A percentile compares a stretch with the other conserved stretches of the same genome.
Conservation (phyloP, 2,113 vertebrate species). For the Nycticorax nycticorax region DNA sequence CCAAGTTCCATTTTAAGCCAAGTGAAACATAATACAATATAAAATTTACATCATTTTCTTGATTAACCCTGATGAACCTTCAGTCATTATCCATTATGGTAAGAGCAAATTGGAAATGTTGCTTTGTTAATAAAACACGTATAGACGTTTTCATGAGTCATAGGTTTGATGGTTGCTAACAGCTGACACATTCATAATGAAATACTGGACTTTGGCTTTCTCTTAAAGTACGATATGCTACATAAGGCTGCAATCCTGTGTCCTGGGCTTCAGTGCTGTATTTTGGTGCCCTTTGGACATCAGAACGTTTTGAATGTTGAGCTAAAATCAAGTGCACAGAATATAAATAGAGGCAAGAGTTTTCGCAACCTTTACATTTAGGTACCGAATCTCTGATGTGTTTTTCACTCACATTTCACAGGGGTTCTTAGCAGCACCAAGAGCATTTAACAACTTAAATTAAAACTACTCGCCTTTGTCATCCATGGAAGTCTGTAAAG, state of each 20-base stretch:
- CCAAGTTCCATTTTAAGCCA: conserved; percentile 60
- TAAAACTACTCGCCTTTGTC: background rate
- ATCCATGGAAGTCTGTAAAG: background rate
- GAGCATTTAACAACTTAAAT: background rate
- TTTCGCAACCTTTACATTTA: background rate
- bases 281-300: background rate
- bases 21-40: conserved; percentile 48
- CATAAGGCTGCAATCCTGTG: background rate
- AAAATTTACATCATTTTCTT: conserved; percentile 70
- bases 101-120: conserved; percentile 65
- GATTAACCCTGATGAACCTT: conserved; percentile 71
- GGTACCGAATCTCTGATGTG: background rate
- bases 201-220: conserved; percentile 43
- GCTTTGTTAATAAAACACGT: conserved; percentile 69
- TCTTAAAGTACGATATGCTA: background rate
- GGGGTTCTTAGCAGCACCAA: background rate
- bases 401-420: background rate
- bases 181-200: conserved; percentile 65
- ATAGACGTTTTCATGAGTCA: conserved; percentile 63
- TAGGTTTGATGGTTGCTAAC: conserved; percentile 64
- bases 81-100: conserved; percentile 65
- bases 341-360: background rate
- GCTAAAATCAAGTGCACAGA: background rate
- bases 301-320: background rate
- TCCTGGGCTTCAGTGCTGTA: background rate